These are phyloP conservation scores for Sycophila texana DNA, from an alignment of 2,888 invertebrate genomes.

Conservation along the genomic window DNA sequence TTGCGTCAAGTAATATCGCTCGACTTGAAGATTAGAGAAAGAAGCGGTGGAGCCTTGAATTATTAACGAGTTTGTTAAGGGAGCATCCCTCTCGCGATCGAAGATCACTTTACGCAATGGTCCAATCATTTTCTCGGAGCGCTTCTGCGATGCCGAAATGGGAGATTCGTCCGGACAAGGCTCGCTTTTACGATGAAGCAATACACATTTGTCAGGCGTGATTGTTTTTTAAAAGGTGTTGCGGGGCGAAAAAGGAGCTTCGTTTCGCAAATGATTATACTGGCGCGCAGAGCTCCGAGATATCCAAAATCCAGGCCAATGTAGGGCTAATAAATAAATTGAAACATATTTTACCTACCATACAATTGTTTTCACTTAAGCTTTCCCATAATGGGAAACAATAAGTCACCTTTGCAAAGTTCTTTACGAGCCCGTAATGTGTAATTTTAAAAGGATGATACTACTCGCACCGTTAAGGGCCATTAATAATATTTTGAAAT, in stretches of 20 bases:
- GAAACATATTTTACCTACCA: not conserved
- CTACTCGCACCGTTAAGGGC: not conserved
- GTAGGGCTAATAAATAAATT: not conserved
- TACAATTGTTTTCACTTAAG: constrained; percentile 8
- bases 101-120: not conserved
- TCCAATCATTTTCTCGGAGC: too few species aligned
- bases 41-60: constrained; percentile 29
- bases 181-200: too few species aligned
- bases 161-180: constrained; percentile 3
- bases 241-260: too few species aligned
- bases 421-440: constrained; percentile 19
- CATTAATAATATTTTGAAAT: constrained; percentile 36
- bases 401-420: constrained; percentile 31
- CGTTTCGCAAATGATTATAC: not conserved
- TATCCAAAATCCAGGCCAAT: not conserved
- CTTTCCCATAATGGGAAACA: constrained; percentile 14
- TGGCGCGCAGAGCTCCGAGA: not conserved
- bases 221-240: too few species aligned
- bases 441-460: constrained; percentile 29
- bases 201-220: too few species aligned
- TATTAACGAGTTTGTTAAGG: constrained; percentile 49
- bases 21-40: constrained; percentile 34
- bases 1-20: constrained; percentile 31
- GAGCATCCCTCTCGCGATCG: not conserved
- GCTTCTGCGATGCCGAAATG: not conserved